A percentile compares a stretch with the other conserved stretches of the same genome.
These are phyloP conservation scores for Gryllus bimaculatus DNA, from an alignment of 1,140 invertebrate species.

Conservation along the genomic window DNA sequence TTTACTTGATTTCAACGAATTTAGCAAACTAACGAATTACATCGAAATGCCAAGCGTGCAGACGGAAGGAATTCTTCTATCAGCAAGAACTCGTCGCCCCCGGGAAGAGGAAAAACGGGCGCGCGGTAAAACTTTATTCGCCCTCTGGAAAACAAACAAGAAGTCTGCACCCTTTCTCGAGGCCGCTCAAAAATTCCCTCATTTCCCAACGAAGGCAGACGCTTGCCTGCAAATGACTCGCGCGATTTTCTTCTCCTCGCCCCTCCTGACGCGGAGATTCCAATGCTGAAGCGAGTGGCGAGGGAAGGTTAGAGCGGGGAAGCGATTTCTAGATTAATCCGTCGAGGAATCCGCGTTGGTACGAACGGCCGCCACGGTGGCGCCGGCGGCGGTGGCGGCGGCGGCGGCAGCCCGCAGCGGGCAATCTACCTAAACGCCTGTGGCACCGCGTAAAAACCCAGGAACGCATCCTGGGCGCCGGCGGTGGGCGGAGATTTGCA, in stretches of 20 bases:
- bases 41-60: too few species aligned
- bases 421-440: not conserved
- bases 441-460: not conserved
- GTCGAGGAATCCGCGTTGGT: not conserved
- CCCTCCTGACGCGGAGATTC: not conserved
- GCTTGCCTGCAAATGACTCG: not conserved
- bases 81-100: too few species aligned
- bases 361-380: not conserved
- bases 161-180: not conserved
- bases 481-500: not conserved
- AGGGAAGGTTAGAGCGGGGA: not conserved
- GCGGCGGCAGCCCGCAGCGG: not conserved
- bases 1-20: too few species aligned
- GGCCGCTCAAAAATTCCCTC: not conserved
- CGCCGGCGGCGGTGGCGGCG: too few species aligned
- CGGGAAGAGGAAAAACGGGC: too few species aligned
- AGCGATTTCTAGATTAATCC: not conserved
- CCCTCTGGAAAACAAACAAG: not conserved
- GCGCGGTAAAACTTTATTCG: too few species aligned
- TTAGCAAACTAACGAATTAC: too few species aligned
- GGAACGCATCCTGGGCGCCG: not conserved
- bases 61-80: too few species aligned
- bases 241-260: not conserved
- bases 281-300: not conserved
- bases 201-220: not conserved